Base-by-base conservation (phyloP, 1,140 invertebrate species). In the Apocrypta bakeri region DNA sequence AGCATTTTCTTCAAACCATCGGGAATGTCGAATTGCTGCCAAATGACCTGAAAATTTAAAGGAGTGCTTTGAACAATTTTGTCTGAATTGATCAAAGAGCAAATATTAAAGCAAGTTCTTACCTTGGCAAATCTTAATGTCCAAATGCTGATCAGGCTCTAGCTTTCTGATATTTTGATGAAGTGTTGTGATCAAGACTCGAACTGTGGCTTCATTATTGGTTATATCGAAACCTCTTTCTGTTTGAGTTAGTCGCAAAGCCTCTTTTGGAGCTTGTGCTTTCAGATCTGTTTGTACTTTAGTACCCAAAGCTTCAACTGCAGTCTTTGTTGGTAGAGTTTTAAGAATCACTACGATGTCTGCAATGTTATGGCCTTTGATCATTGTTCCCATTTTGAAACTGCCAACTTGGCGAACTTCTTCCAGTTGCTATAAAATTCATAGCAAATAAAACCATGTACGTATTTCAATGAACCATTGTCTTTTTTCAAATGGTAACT, bases 1-100 rank as follows among this genome's bases (percentile, higher is more conserved):
- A 8, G 98, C 98, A 91, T 99, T 99, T 92, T 99, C 98, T 90
- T 99, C 98, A 91, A 99, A 99, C 98, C 98, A 99, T 4, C 98
- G 95, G 48, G 97, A 97, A 91, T 99, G 98, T 80, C 98, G 93
- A 68, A 99, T 98, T 1, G 98, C 98, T 2, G 97, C 97, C 85
- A 99, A 92, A 91, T 99, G 97, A 64, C 96, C 95, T 91, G 96
- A 95, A 83, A 69, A 72, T 31, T 11, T 1, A 48, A 71, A 69
- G 37, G 29, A 11, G 48, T 56, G 17, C 21, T 56, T 7, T 7
- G 17, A 21, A 56, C 7, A 56, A 17, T 21, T 17, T 21, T n/a
- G 4, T n/a, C 48, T 56, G 1, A 56, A 56, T n/a, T 56, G 17
- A 0, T 56, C 1, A 21, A 56, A 1, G 7, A 21, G 0, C 3